These are phyloP conservation scores for Anolis apletophallus DNA, from an alignment of 2,797 vertebrate species.

Conservation along the genomic window DNA sequence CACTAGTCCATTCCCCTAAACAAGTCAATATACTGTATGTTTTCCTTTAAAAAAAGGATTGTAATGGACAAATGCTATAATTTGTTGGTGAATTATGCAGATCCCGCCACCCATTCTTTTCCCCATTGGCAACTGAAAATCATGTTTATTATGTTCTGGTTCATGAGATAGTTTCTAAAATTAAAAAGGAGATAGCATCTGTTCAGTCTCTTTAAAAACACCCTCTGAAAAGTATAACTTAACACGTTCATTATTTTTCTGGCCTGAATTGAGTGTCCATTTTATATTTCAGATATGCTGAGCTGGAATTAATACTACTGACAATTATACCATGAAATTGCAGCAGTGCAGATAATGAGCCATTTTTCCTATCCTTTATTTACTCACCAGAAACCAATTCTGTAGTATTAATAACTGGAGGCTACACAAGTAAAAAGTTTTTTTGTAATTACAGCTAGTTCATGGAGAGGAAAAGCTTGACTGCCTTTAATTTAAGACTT, in stretches of 20 bases:
- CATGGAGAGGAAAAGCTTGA: background rate
- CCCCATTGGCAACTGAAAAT: no score
- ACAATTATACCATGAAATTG: conserved; percentile 53
- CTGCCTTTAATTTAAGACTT: conserved; percentile 44
- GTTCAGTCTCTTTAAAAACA: background rate
- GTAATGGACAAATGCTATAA: no score
- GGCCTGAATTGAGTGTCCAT: conserved; percentile 40
- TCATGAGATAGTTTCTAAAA: conserved; percentile 41
- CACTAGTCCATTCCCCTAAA: no score
- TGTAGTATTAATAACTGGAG: conserved; percentile 49
- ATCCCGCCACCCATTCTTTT: background rate
- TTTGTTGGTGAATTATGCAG: background rate
- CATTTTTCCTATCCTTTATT: conserved; percentile 57
- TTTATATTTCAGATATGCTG: conserved; percentile 54
- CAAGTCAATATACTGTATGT: no score
- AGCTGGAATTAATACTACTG: conserved; percentile 58
- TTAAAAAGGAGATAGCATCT: conserved; percentile 34
- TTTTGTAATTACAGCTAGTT: conserved; percentile 23
- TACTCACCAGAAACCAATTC: conserved; percentile 51
- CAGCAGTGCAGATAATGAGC: conserved; percentile 51
- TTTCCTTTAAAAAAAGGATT: no score
- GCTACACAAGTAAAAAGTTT: conserved; percentile 34
- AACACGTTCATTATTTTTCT: conserved; percentile 46
- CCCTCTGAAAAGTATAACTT: conserved; percentile 37
- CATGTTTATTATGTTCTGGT: background rate